These are phyloP conservation scores for Marisa cornuarietis DNA, from an alignment of 1,140 invertebrate genomes.

Conservation along the genomic window DNA sequence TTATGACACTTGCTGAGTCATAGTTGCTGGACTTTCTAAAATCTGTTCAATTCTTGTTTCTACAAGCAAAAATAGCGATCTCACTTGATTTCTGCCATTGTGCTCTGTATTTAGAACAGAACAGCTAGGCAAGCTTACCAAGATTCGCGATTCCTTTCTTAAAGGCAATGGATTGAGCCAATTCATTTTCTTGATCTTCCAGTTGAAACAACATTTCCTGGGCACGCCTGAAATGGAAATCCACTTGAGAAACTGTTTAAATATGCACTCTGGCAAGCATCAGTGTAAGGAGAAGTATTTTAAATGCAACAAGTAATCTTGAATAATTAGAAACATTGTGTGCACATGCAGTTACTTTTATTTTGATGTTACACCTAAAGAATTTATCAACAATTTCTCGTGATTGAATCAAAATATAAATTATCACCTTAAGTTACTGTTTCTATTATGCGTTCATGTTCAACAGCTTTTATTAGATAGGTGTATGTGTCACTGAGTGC, in stretches of 20 bases:
- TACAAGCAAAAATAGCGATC: not conserved
- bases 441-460: no score
- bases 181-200: conserved; percentile 8
- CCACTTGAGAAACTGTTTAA: not conserved
- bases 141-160: conserved; percentile 9
- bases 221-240: conserved; percentile 23
- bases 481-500: no score
- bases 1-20: no score
- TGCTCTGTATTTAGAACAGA: not conserved
- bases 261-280: no score
- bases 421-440: no score
- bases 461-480: no score
- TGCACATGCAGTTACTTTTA: no score
- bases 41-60: not conserved
- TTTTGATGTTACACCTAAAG: no score
- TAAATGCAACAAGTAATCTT: not conserved
- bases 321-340: not conserved
- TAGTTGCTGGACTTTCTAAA: not conserved
- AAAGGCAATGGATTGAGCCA: conserved; percentile 27
- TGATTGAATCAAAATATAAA: no score
- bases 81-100: not conserved
- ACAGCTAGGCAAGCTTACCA: conserved; percentile 6
- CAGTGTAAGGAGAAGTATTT: no score
- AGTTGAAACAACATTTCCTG: conserved; percentile 27
- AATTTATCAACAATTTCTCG: no score